Conservation (phyloP, 2,797 vertebrate genomes). For the Iguana delicatissima region DNA sequence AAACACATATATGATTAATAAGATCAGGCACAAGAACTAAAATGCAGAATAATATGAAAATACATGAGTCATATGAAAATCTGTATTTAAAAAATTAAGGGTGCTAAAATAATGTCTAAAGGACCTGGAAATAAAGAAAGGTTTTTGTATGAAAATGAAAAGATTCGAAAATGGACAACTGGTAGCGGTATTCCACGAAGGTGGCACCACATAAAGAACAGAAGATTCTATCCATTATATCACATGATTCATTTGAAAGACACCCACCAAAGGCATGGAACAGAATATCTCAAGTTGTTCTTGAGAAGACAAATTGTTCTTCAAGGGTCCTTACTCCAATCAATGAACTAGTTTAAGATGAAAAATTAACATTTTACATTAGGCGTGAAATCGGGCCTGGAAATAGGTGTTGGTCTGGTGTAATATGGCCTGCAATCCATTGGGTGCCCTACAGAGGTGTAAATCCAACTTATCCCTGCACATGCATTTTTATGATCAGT, state of each 20-base stretch:
- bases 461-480: too few species aligned
- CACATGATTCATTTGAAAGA: background rate
- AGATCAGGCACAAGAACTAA: background rate
- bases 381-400: background rate
- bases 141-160: background rate
- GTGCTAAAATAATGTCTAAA: background rate
- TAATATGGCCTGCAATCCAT: too few species aligned
- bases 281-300: background rate
- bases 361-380: background rate
- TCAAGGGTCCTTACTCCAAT: background rate
- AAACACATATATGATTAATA: background rate
- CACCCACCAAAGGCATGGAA: background rate
- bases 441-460: too few species aligned
- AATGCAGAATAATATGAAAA: background rate
- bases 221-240: too few species aligned
- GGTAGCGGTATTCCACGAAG: background rate
- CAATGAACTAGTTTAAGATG: too few species aligned
- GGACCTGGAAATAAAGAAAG: background rate
- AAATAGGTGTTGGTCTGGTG: background rate
- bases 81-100: background rate
- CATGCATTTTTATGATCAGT: too few species aligned
- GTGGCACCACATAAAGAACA: background rate
- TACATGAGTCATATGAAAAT: background rate
- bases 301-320: too few species aligned
- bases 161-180: background rate